Base-by-base conservation (phyloP, 2,888 invertebrate genomes). In the Eucera pruinosa region DNA sequence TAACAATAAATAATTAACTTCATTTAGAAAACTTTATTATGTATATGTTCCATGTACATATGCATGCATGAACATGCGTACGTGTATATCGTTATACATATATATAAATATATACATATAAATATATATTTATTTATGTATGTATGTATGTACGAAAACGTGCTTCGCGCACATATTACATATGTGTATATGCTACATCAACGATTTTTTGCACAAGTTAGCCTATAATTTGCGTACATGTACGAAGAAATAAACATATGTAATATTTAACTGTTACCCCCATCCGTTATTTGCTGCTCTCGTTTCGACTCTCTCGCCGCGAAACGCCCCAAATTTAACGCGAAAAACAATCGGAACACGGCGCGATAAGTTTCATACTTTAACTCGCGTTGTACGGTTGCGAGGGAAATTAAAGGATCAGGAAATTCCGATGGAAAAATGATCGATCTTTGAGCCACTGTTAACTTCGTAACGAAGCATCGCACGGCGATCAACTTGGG, bases 261-360 rank as follows among this genome's bases (percentile, higher is more conserved):
- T 87, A 88, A 89, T 88, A 89, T 89, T 89, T 90, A 87, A 89
- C 85, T 86, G 87, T 86, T 87, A 87, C 85, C n/a, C n/a, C n/a
- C n/a, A n/a, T n/a, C n/a, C n/a, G n/a, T n/a, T n/a, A n/a, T n/a
- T n/a, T n/a, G n/a, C n/a, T n/a, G n/a, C n/a, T n/a, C n/a, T n/a
- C n/a, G n/a, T n/a, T n/a, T n/a, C n/a, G n/a, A n/a, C n/a, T n/a
- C n/a, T n/a, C n/a, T n/a, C n/a, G n/a, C n/a, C n/a, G n/a, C n/a
- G n/a, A n/a, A n/a, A n/a, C n/a, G n/a, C n/a, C n/a, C n/a, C n/a
- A n/a, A n/a, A n/a, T n/a, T n/a, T n/a, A n/a, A n/a, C n/a, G n/a
- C n/a, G n/a, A n/a, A n/a, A n/a, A n/a, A n/a, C n/a, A n/a, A n/a
- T n/a, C n/a, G n/a, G n/a, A n/a, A n/a, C n/a, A n/a, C n/a, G n/a